Base-by-base conservation (phyloP, 2,888 invertebrate species). In the Hedya salicella region DNA sequence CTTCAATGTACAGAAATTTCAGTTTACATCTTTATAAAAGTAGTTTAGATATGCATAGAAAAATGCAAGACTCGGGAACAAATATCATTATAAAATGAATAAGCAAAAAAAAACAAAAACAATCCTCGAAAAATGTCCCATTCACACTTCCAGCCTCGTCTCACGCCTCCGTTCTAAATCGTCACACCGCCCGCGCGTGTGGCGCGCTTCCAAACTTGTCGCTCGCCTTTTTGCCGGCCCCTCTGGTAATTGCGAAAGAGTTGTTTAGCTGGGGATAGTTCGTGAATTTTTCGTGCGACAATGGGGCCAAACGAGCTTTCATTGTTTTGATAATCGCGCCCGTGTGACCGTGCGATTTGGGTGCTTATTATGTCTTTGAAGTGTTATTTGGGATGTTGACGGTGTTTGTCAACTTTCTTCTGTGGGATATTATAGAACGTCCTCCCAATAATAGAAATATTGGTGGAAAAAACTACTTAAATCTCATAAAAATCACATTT, bases 111-210 rank as follows among this genome's bases (percentile, higher is more conserved):
- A 11, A 36, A 11, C 13, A 57, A 44, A 57, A 32, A 25, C 21
- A 54, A 56, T 13, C 30, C 3, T 56, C 44, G 9, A 6, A 54
- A 48, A 39, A 3, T 36, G 16, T 44, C 16, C 14, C 32, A 17
- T 42, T 49, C 36, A 16, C 19, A 16, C 19, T 36, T 30, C 46
- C 52, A 44, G 17, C 19, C 59, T 3, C 57, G 57, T 50, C 49
- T 69, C 73, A 72, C 72, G 75, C 67, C 69, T 61, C 62, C 63
- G 73, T 73, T 76, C 79, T 81, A 81, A 82, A 82, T 83, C 80
- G 81, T 81, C 81, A 80, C 80, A 81, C 81, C 78, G 83, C 72
- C 72, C n/a, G 70, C 63, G 74, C 79, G 78, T 80, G 81, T 84
- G 83, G 84, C 83, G 72, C 71, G 61, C 75, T 74, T 82, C 84